Base-by-base conservation (phyloP, 1,140 invertebrate genomes). In the Adelges cooleyi region DNA sequence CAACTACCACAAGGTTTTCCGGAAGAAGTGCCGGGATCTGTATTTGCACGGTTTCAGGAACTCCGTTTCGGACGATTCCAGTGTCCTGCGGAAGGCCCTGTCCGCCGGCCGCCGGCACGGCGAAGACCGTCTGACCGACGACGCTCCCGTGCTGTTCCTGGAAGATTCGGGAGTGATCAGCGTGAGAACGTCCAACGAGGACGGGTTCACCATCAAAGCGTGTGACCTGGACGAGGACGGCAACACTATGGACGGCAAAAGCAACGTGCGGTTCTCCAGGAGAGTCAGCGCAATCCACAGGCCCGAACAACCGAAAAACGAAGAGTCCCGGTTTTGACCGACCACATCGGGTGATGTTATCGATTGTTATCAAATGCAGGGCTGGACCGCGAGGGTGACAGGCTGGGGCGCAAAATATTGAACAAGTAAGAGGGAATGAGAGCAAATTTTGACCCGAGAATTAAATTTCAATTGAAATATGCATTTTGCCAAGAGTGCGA, bases 31-130 rank as follows among this genome's bases (percentile, higher is more conserved):
- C 5, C 25, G 56, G 17, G 56, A 62, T 3, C 23, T 62, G 2
- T 62, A 62, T 17, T 48, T 62, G 8, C 56, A 62, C 8, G 56
- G 56, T 4, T 62, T 62, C 22, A n/a, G 42, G 9, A 62, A 62
- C 38, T 46, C 56, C 40, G 56, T 62, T 5, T 62, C 56, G 17
- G 56, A 62, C 13, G 42, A 17, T 11, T 33, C 29, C 15, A 3
- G 15, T 3, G 15, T 11, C 5, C 5, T 11, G 40, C 3, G 15
- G 15, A 44, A 11, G 15, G 4, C 5, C 5, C 3, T 44, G 3
- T 11, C 40, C 3, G 36, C 36, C 6, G 15, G 17, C 2, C 56
- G 56, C 29, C 56, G 6, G 5, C 20, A 18, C 1, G 46, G 33
- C 10, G 56, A 62, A 22, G 10, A n/a, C 4, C 15, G 25, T 29